Evolutionary conservation across 2,797 vertebrate genomes (phyloP), one percentile per base, ranked within the genome.

Genomic region (Octomys mimax): DNA sequence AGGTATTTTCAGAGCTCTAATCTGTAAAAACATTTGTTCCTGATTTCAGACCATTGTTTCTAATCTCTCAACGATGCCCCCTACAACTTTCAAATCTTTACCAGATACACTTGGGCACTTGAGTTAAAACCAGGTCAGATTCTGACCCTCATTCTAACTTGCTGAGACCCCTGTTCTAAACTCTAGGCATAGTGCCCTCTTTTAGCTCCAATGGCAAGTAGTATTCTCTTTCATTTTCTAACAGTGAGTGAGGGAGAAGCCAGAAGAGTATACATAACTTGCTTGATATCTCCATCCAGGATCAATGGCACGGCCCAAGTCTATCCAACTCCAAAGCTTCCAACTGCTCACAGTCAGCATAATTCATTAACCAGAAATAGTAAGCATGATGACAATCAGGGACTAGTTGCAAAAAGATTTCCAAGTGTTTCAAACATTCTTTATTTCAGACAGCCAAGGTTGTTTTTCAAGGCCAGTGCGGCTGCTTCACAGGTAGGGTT

Each of bases 191-290:
- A 33, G 7, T 66, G 75, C 46, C 57, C 87, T 66, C 70, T 52
- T 66, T 97, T 89, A 80, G 46, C 77, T 52, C 36, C 87, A 13
- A 31, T 24, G 90, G 59, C 39, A 71, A 81, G 42, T 19, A 19
- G 26, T 57, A 1, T 39, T 96, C 66, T 19, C 52, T 54, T 16
- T 54, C 52, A 52, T 96, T 90, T 88, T 96, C 96, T 80, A 71
- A 80, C 26, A 22, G 0, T 2, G 49, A 49, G 49, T 11, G 49
- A 49, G 95, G 86, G 87, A 36, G 77, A 96, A n/a, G 54, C 96
- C 96, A 85, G 66, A 46, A 24, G 46, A 86, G 87, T 87, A 39
- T 33, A 62, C 5, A 6, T 4, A 85, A n/a, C 6, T 31, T n/a
- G 66, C 3, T 28, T 46, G 49, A 42, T 36, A 0, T 14, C 82